Percentiles rank a stretch among this genome's conserved stretches.
phyloP scores from a whole-genome alignment of 2,113 vertebrate genomes.

The Perccottus glenii region DNA sequence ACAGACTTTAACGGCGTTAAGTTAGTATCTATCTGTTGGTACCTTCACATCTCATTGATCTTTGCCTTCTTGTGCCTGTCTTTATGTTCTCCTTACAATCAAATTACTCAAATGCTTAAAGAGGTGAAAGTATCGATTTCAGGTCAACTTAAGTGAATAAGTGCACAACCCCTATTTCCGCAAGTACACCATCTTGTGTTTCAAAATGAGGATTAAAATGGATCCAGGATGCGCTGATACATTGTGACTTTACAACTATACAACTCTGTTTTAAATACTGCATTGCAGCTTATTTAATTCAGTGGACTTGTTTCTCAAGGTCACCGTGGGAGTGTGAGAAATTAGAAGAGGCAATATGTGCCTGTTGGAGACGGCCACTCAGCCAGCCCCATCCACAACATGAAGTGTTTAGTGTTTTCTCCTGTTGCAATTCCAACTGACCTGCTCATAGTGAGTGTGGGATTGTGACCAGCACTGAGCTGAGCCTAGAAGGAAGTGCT shows the following conservation, averaged over 20 bases:
- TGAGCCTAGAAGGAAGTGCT: slow-evolving; percentile 17
- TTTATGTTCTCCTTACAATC: slow-evolving; percentile 17
- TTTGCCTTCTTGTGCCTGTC: slow-evolving; percentile 11
- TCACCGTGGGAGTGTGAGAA: slow-evolving; percentile 26
- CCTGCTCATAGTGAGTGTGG: slow-evolving; percentile 24
- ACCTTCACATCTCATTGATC: slow-evolving; percentile 11
- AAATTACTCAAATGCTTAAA: slow-evolving; percentile 29
- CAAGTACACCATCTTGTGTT: slow-evolving; percentile 33
- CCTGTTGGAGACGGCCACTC: not conserved
- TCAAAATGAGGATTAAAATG: slow-evolving; percentile 29
- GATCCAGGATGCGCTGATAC: not conserved
- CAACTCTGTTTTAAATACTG: slow-evolving; percentile 16
- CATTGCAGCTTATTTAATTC: slow-evolving; percentile 53
- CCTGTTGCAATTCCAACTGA: slow-evolving; percentile 36
- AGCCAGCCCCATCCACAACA: not conserved
- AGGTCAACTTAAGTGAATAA: slow-evolving; percentile 46
- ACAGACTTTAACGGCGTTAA: no score
- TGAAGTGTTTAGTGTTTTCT: slow-evolving; percentile 9
- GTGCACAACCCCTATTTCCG: slow-evolving; percentile 36
- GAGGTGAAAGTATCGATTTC: slow-evolving; percentile 45
- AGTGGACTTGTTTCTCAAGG: slow-evolving; percentile 36
- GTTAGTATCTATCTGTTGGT: not conserved
- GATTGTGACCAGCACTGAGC: slow-evolving; percentile 40
- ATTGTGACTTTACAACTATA: not conserved
- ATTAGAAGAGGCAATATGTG: slow-evolving; percentile 13